phyloP scores from a whole-genome alignment of 2,888 invertebrate species.

The Epirrhoe tristata region DNA sequence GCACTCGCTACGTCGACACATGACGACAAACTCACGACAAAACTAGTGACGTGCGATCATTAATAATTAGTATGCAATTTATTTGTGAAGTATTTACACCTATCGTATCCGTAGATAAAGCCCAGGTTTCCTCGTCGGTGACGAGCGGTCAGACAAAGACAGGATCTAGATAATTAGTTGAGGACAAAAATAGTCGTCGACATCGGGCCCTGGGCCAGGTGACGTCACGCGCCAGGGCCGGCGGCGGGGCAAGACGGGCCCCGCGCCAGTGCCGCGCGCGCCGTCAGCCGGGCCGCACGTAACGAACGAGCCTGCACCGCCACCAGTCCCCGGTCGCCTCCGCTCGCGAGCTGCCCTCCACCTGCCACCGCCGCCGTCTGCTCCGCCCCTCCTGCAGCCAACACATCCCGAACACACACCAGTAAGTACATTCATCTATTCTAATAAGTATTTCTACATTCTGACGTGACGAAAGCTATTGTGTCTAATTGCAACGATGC shows the following conservation, averaged over 20 bases:
- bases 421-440: conserved; percentile 58
- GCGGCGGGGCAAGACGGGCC: conserved; percentile 84
- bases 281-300: conserved; percentile 81
- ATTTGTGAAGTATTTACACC: conserved; percentile 36
- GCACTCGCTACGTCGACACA: conserved; percentile 42
- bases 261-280: conserved; percentile 85
- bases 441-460: conserved; percentile 43
- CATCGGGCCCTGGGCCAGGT: conserved; percentile 84
- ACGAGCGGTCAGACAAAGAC: conserved; percentile 74
- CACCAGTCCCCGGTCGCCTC: conserved; percentile 50
- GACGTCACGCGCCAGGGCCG: conserved; percentile 82
- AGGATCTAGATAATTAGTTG: conserved; percentile 83
- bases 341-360: conserved; percentile 49
- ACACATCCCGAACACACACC: conserved; percentile 51
- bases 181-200: conserved; percentile 81
- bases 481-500: conserved; percentile 70
- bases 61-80: conserved; percentile 43
- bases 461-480: conserved; percentile 60
- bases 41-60: conserved; percentile 50
- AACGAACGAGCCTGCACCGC: conserved; percentile 49
- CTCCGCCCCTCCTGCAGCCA: conserved; percentile 47
- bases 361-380: conserved; percentile 52
- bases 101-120: conserved; percentile 55
- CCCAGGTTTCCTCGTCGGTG: conserved; percentile 74
- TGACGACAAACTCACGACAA: conserved; percentile 54